A percentile compares a stretch with the other conserved stretches of the same genome.
Evolutionary conservation across 2,113 vertebrate species (phyloP).

Genomic region (Aspidoscelis tigris): DNA sequence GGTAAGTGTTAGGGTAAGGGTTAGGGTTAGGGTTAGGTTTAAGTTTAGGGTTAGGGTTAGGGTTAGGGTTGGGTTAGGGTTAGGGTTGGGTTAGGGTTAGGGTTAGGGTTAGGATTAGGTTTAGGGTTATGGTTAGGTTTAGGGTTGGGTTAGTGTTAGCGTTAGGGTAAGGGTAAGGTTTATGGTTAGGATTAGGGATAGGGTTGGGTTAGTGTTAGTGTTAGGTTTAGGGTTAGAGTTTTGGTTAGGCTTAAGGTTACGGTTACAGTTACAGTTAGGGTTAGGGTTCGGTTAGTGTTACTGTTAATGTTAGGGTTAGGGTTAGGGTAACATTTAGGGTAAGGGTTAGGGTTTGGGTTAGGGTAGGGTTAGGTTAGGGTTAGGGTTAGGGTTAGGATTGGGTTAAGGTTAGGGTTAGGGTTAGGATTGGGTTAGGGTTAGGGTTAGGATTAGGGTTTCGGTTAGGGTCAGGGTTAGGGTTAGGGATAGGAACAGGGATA

Average conservation of each 20-base stretch:
- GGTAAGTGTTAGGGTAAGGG: too few relatives aligned
- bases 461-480: neutral
- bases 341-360: too few relatives aligned
- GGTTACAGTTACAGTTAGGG: neutral
- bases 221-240: neutral
- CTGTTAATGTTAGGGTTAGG: too few relatives aligned
- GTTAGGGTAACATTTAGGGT: too few relatives aligned
- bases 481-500: too few relatives aligned
- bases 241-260: neutral
- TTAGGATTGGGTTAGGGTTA: neutral
- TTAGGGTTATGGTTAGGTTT: neutral
- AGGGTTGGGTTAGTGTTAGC: neutral
- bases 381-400: neutral
- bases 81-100: neutral
- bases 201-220: neutral
- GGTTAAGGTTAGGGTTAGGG: neutral
- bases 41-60: neutral
- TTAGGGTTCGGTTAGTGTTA: too few relatives aligned
- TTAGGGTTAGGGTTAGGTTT: too few relatives aligned
- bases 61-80: neutral
- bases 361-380: neutral
- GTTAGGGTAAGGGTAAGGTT: too few relatives aligned
- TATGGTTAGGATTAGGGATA: neutral
- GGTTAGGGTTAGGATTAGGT: too few relatives aligned
- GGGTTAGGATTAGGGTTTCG: neutral